phyloP scores from a whole-genome alignment of 2,113 vertebrate species.

The Ivindomyrus marchei region DNA sequence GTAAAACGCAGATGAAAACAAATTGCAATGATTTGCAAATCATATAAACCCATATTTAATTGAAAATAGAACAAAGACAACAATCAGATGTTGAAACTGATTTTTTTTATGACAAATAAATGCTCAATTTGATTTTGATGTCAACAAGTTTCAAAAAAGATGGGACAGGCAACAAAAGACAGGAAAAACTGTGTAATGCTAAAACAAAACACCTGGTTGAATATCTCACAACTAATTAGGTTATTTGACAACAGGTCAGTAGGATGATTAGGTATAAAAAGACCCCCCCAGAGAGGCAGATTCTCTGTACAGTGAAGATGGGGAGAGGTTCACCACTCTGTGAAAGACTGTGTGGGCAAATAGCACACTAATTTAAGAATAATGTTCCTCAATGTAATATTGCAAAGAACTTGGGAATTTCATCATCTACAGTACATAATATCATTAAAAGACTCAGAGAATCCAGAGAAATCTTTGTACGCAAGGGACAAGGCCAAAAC shows the following conservation, averaged over 20 bases:
- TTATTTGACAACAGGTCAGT: neutral
- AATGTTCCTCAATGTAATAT: neutral
- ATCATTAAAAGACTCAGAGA: neutral
- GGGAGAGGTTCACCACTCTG: neutral
- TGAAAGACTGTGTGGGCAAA: neutral
- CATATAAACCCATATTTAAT: neutral
- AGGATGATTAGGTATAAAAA: too few relatives aligned
- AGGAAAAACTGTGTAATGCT: neutral
- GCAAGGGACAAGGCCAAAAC: too few relatives aligned
- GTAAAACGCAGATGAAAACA: neutral
- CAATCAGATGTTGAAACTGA: neutral
- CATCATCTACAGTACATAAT: neutral
- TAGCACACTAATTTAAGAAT: neutral
- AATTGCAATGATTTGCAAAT: neutral
- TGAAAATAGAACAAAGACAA: neutral
- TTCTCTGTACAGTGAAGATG: neutral
- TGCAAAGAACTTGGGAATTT: neutral
- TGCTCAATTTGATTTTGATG: neutral
- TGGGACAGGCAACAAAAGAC: too few relatives aligned
- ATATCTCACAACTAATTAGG: neutral
- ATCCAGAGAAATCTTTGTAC: neutral
- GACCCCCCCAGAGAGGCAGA: neutral
- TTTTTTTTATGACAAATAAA: neutral
- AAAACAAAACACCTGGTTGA: neutral
- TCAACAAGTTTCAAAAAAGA: neutral